Evolutionary conservation across 2,113 vertebrate species (phyloP).

Genomic region (Diglossa brunneiventris): DNA sequence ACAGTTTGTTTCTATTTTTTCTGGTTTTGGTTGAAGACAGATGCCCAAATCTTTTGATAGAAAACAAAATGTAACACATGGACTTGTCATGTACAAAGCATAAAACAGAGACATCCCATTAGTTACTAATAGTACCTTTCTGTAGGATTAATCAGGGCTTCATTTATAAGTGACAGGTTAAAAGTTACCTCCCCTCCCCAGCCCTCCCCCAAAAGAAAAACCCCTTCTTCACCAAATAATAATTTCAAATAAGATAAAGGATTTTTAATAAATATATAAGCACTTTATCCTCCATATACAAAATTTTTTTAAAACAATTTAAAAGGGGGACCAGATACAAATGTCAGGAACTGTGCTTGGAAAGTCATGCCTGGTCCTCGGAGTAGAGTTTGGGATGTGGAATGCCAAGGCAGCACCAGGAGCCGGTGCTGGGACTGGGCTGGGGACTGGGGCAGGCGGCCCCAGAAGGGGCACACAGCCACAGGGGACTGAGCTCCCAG

Average conservation of each 20-base stretch:
- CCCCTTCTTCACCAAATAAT: conserved; percentile 77
- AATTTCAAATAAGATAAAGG: conserved; percentile 82
- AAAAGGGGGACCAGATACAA: conserved; percentile 75
- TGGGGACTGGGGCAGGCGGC: not conserved
- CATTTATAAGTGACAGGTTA: conserved; percentile 49
- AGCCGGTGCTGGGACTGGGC: not conserved
- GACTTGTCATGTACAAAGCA: conserved; percentile 72
- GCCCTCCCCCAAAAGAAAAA: conserved; percentile 66
- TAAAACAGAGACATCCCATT: conserved; percentile 73
- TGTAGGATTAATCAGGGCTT: conserved; percentile 62
- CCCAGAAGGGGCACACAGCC: not conserved
- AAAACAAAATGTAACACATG: conserved; percentile 74
- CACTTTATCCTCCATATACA: conserved; percentile 82
- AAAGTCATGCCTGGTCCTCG: conserved; percentile 58
- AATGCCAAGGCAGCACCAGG: not conserved
- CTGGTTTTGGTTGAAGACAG: conserved; percentile 82
- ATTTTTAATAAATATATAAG: conserved; percentile 86
- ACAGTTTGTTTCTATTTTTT: conserved; percentile 72
- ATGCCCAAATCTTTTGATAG: conserved; percentile 71
- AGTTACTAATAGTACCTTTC: conserved; percentile 75
- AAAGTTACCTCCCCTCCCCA: conserved; percentile 46
- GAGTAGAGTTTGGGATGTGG: conserved; percentile 1
- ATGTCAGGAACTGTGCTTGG: conserved; percentile 74
- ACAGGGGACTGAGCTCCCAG: not conserved
- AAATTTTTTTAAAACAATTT: conserved; percentile 79